Evolutionary conservation across 2,113 vertebrate genomes (phyloP).

Genomic region (Cinclus mexicanus): DNA sequence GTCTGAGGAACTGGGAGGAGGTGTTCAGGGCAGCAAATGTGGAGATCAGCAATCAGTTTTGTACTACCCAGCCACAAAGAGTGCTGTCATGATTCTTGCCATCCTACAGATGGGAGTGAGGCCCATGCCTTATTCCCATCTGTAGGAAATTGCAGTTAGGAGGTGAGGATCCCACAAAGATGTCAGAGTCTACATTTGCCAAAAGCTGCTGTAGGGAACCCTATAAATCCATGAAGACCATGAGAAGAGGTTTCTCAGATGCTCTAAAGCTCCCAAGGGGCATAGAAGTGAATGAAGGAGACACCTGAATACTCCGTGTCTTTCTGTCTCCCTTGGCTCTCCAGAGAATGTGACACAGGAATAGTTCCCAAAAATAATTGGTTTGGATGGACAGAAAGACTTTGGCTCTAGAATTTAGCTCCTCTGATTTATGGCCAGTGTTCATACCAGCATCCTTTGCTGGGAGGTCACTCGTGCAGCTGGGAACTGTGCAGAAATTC

Average conservation of each 20-base stretch:
- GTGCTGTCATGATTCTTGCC: not conserved
- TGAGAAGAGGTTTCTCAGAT: not conserved
- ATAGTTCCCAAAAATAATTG: not conserved
- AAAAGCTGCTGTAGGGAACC: not conserved
- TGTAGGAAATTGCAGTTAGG: not conserved
- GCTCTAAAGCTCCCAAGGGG: not conserved
- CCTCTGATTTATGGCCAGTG: not conserved
- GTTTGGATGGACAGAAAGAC: not conserved
- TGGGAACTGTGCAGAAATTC: not conserved
- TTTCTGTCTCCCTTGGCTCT: accelerated
- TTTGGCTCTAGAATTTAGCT: not conserved
- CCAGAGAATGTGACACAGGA: not conserved
- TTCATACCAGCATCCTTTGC: not conserved
- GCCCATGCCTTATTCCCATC: not conserved
- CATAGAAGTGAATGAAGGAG: not conserved
- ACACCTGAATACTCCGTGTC: accelerated
- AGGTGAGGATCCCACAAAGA: not conserved
- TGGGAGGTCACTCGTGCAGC: not conserved
- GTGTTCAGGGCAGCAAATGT: not conserved
- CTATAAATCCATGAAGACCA: not conserved
- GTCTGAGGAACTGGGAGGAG: not conserved
- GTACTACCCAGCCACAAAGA: not conserved
- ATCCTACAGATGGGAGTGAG: not conserved
- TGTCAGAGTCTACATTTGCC: not conserved
- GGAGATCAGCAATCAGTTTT: not conserved